These are phyloP conservation scores for Sebastes flavidus DNA, from an alignment of 2,797 vertebrate species.

Conservation along the genomic window DNA sequence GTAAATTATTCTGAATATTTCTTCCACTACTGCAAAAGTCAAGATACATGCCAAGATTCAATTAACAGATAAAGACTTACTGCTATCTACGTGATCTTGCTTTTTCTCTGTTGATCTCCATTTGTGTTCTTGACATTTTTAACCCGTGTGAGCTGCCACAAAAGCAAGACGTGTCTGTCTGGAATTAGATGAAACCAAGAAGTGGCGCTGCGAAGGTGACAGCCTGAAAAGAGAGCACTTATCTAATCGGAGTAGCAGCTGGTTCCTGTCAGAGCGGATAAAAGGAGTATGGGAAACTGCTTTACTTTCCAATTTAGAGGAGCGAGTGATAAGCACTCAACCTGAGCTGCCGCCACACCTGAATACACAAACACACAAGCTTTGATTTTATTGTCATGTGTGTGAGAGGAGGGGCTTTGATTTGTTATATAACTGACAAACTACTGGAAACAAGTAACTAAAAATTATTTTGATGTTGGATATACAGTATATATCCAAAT, in stretches of 20 bases:
- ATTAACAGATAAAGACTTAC: background rate
- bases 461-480: background rate
- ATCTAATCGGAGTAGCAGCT: constrained; percentile 54
- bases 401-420: background rate
- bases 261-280: constrained; percentile 26
- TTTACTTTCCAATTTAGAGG: constrained; percentile 38
- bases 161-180: background rate
- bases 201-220: constrained; percentile 5
- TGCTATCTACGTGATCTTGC: background rate
- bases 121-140: constrained; percentile 20
- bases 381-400: background rate
- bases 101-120: constrained; percentile 1
- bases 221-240: constrained; percentile 39
- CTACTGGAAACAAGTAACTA: background rate
- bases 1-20: background rate
- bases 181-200: constrained; percentile 14
- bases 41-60: background rate
- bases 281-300: constrained; percentile 23
- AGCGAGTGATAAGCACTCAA: constrained; percentile 22
- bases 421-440: background rate
- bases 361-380: constrained; percentile 21
- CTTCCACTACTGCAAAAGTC: background rate
- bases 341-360: constrained; percentile 11
- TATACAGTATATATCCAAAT: background rate
- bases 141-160: background rate